These are phyloP conservation scores for Hypolimnas misippus DNA, from an alignment of 2,888 invertebrate genomes.

Conservation along the genomic window DNA sequence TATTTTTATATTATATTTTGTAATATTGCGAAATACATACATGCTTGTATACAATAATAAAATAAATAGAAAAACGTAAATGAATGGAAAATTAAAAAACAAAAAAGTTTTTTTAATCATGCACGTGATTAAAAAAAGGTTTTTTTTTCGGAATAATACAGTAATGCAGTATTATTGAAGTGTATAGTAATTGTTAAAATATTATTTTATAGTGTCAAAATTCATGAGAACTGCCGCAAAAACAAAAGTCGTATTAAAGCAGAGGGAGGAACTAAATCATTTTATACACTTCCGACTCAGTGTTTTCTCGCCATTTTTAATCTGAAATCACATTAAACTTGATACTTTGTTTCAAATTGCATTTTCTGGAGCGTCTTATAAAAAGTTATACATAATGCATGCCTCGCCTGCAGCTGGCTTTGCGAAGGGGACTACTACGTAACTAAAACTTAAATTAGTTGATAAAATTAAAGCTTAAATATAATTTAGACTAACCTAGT, in stretches of 20 bases:
- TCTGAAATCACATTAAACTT: constrained; percentile 80
- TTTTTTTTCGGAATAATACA: too few species aligned
- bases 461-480: constrained; percentile 7
- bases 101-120: too few species aligned
- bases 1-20: too few species aligned
- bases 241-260: constrained; percentile 33
- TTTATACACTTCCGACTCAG: constrained; percentile 45
- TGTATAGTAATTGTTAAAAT: too few species aligned
- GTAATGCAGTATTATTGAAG: too few species aligned
- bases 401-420: constrained; percentile 71
- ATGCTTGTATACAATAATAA: too few species aligned
- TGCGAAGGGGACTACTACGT: constrained; percentile 51
- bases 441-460: constrained; percentile 50
- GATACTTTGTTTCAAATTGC: constrained; percentile 83
- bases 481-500: not conserved
- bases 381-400: constrained; percentile 83
- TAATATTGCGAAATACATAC: too few species aligned
- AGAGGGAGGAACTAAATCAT: constrained; percentile 42
- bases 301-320: constrained; percentile 68
- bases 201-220: constrained; percentile 7
- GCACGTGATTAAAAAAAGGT: too few species aligned
- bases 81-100: too few species aligned
- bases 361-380: constrained; percentile 75
- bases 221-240: constrained; percentile 13
- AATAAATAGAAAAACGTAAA: too few species aligned